Evolutionary conservation across 2,888 invertebrate genomes (phyloP), one percentile per base, ranked within the genome.

Genomic region (Pristionchus exspectatus): DNA sequence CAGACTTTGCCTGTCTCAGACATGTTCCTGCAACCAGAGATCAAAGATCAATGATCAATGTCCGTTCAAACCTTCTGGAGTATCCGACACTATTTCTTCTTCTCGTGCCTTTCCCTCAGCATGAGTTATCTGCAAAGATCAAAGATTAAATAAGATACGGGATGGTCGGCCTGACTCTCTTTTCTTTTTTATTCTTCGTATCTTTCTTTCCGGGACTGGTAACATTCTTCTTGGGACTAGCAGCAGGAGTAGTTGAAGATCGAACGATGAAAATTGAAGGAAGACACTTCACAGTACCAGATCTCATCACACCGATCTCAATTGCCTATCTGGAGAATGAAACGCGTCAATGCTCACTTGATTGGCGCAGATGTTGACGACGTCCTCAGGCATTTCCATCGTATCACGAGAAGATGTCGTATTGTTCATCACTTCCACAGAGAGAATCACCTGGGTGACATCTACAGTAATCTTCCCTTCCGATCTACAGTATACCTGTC

Each of bases 401-500:
- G 50, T 81, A 27, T 81, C 81, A 21, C 81, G 44, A 50, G 81
- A 81, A 12, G 81, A 81, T 9, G 81, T 44, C 44, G n/a, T 50
- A 10, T 27, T 54, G 27, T 81, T 44, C 81, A 81, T 21, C n/a
- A 27, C 81, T 21, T 81, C 81, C 81, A 81, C 81, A 24, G 81
- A 50, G 81, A 81, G 81, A 81, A 27, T 27, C 50, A 81, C 81
- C 81, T 77, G 21, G 14, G 69, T 7, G 10, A 74, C 33, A 38
- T 2, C 16, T 74, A 38, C 33, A 38, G 74, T 38, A 74, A 2
- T 72, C 72, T 18, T 14, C 18, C 56, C 16, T 56, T 21, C 18
- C 14, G 2, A n/a, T 59, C 83, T 27, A 38, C 83, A 83, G 83
- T 85, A 85, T 85, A 85, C 84, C 84, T 85, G 59, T 44, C 50